Evolutionary conservation across 2,888 invertebrate species (phyloP), one percentile per base, ranked within the genome.

Genomic region (Drosophila acutilabella): DNA sequence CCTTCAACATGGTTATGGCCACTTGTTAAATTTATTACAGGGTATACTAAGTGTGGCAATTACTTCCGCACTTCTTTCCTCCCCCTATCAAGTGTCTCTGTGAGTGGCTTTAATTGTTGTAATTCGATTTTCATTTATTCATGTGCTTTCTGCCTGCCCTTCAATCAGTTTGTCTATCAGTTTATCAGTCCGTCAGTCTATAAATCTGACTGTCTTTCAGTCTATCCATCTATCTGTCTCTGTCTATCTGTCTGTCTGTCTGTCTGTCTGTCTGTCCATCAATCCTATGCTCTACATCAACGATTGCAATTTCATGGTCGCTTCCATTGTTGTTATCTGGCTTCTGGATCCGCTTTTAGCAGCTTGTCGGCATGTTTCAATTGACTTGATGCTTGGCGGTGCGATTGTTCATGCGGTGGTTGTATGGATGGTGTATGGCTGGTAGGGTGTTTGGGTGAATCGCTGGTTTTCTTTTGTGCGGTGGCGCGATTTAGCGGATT

Each of bases 121-220:
- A 88, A 88, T 73, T 64, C 71, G 70, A 80, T 88, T 86, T 30
- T 65, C 58, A 47, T 64, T 62, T 51, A 26, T 47, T 52, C 40
- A 62, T 59, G 54, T 57, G 64, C 57, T 58, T 23, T 16, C 18
- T 18, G 47, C 14, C 48, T 41, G 44, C 26, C 20, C 18, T 33
- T 36, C 44, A 10, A 36, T 36, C 36, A 36, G 11, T 36, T 18
- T 23, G 16, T 36, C 11, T 23, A 16, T 48, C 36, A 36, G 30
- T 53, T 18, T 36, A n/a, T 52, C 36, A 36, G 30, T 53, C 13
- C 16, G 16, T 40, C 13, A 30, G 30, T 8, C 30, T 30, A 30
- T 30, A 30, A 30, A 30, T 47, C 14, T 18, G 45, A 16, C 41
- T 10, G 26, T 48, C 7, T 33, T 14, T 50, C 40, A 33, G 26